Conservation (phyloP, 2,113 vertebrate species). For the Triplophysa rosa region DNA sequence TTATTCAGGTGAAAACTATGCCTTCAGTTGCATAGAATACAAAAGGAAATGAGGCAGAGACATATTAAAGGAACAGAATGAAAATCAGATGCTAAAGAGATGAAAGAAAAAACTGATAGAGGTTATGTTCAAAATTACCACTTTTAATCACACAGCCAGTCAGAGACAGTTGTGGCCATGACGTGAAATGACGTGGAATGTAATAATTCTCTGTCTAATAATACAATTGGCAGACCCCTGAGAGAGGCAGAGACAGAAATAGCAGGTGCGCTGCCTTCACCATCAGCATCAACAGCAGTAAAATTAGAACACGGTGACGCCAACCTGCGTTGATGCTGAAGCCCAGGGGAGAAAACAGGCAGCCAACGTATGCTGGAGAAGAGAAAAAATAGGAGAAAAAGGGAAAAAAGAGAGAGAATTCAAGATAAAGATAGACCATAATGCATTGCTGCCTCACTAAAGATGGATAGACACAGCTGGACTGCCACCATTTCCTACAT, state of each 20-base stretch:
- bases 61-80: neutral
- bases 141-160: constrained; percentile 7
- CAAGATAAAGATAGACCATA: constrained; percentile 57
- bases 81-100: neutral
- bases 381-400: constrained; percentile 48
- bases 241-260: constrained; percentile 83
- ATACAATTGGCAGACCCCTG: constrained; percentile 64
- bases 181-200: constrained; percentile 59
- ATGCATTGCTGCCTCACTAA: constrained; percentile 57
- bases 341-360: constrained; percentile 85
- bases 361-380: constrained; percentile 67
- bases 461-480: neutral
- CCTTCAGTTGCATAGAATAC: neutral
- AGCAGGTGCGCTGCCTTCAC: constrained; percentile 90
- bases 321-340: constrained; percentile 83
- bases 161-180: constrained; percentile 35
- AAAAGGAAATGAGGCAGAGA: neutral
- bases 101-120: neutral
- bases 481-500: constrained; percentile 29
- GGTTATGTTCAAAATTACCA: neutral
- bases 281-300: constrained; percentile 91
- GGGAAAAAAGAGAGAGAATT: constrained; percentile 48
- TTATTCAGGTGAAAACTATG: neutral
- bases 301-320: constrained; percentile 95
- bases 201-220: constrained; percentile 71